phyloP scores from a whole-genome alignment of 2,797 vertebrate species.

The Gephyroberyx darwinii region DNA sequence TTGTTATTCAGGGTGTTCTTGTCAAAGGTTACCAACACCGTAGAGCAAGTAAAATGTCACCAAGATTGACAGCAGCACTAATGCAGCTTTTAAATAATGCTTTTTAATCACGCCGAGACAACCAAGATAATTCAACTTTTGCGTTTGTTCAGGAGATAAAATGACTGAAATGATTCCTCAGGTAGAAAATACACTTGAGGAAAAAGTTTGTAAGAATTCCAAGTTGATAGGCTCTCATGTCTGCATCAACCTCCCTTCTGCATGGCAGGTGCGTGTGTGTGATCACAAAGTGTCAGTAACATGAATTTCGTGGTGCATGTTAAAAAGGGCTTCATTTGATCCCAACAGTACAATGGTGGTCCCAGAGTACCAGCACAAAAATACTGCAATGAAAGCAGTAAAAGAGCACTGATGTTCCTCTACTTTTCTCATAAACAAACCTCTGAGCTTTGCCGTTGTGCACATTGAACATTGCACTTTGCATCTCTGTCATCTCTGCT shows the following conservation, averaged over 20 bases:
- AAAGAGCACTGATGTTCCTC: constrained; percentile 46
- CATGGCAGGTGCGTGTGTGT: constrained; percentile 52
- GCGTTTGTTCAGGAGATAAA: constrained; percentile 13
- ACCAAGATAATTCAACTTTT: constrained; percentile 18
- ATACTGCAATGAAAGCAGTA: constrained; percentile 33
- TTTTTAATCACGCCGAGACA: constrained; percentile 36
- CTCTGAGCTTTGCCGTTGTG: constrained; percentile 55
- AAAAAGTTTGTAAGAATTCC: constrained; percentile 22
- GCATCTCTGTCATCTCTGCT: constrained; percentile 61
- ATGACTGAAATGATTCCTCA: constrained; percentile 32
- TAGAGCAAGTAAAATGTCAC: neutral
- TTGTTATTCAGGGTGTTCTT: neutral
- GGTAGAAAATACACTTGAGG: constrained; percentile 51
- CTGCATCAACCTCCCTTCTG: constrained; percentile 9
- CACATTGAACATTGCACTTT: constrained; percentile 59
- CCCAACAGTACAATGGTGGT: constrained; percentile 34
- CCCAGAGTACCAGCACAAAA: constrained; percentile 41
- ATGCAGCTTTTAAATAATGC: constrained; percentile 20
- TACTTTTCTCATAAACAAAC: constrained; percentile 43
- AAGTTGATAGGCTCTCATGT: neutral
- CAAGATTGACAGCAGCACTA: neutral
- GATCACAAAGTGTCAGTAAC: constrained; percentile 70
- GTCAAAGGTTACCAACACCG: neutral
- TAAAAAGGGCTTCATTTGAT: constrained; percentile 57
- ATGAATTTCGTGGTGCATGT: constrained; percentile 33